Conservation (phyloP, 2,113 vertebrate genomes). For the Tauraco erythrolophus region DNA sequence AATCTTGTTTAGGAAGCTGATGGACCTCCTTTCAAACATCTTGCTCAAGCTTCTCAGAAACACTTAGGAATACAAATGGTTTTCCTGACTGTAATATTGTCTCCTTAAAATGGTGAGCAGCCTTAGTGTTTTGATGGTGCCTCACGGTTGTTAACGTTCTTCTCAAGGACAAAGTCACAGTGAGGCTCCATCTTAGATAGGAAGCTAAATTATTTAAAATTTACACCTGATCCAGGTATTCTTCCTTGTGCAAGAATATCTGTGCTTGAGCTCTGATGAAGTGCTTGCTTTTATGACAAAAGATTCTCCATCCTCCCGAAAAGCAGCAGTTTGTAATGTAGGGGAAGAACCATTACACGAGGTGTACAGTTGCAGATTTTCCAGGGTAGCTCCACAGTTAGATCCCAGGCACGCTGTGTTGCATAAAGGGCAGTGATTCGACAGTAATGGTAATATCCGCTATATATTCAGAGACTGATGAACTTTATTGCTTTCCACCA, state of each 20-base stretch:
- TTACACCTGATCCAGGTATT: background rate
- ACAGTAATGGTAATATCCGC: background rate
- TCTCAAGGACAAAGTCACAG: background rate
- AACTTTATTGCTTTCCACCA: background rate
- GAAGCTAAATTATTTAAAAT: background rate
- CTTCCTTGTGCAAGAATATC: background rate
- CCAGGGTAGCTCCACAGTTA: background rate
- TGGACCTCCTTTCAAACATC: background rate
- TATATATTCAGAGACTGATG: background rate
- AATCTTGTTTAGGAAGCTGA: background rate
- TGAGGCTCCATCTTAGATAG: background rate
- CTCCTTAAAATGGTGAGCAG: background rate
- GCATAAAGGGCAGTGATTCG: background rate
- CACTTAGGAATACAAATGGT: background rate
- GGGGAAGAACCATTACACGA: background rate
- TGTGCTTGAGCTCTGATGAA: background rate
- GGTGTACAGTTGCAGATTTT: background rate
- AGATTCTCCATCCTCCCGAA: background rate
- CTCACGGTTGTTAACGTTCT: accelerated
- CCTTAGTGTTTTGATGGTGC: background rate
- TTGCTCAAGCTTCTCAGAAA: background rate
- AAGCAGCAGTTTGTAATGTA: background rate
- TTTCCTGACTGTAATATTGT: background rate
- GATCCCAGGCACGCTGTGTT: background rate
- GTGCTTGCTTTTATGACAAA: background rate